These are phyloP conservation scores for Eulithis prunata DNA, from an alignment of 2,888 invertebrate genomes.

Conservation along the genomic window DNA sequence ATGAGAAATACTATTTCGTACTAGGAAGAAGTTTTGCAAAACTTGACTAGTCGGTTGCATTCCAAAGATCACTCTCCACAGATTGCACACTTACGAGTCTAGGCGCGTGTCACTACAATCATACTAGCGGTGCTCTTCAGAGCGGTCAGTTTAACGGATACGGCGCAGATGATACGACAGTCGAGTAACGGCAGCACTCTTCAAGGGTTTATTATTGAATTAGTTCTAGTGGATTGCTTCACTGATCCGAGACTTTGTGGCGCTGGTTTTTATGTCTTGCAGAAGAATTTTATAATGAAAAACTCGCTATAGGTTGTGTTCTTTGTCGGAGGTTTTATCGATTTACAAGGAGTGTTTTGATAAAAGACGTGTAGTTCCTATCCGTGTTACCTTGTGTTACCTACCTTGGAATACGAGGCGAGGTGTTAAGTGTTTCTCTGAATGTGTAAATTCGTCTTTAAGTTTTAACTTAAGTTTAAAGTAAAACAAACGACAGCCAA, in stretches of 20 bases:
- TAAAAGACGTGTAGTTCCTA: no score
- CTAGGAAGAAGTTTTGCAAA: conserved; percentile 8
- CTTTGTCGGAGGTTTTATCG: no score
- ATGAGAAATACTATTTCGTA: no score
- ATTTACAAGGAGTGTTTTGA: no score
- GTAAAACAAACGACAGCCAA: no score
- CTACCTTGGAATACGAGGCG: no score
- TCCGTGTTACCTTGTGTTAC: no score
- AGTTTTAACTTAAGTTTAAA: no score
- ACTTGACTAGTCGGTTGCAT: conserved; percentile 22
- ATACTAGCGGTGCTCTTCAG: conserved; percentile 26
- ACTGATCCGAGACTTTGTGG: not conserved
- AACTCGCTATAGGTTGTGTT: not conserved
- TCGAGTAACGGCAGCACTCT: conserved; percentile 21
- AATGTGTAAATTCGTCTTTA: no score
- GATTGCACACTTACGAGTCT: conserved; percentile 6
- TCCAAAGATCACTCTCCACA: conserved; percentile 23
- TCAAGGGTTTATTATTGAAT: conserved; percentile 29
- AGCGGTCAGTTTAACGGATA: conserved; percentile 35
- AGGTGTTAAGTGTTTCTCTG: no score
- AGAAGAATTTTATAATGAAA: not conserved
- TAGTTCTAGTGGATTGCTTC: conserved; percentile 27
- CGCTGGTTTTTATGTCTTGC: not conserved
- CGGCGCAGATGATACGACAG: conserved; percentile 16
- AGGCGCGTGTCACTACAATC: conserved; percentile 27